Percentiles rank a stretch among this genome's conserved stretches.
Evolutionary conservation across 2,888 invertebrate genomes (phyloP).

Genomic region (Acanthosepion pharaonis): DNA sequence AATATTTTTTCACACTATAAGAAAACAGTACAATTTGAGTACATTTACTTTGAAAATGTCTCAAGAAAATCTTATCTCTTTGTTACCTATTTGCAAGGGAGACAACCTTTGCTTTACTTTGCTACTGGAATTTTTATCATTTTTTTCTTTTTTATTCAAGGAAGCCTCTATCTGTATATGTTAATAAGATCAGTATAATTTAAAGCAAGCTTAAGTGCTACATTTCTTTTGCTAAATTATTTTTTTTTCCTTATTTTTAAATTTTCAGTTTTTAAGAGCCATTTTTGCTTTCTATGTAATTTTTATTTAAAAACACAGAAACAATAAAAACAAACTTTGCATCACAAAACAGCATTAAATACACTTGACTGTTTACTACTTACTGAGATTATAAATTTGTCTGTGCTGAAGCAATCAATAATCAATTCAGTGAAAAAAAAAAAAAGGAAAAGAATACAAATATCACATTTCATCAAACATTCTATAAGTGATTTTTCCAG

Average conservation of each 20-base stretch:
- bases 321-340: background rate
- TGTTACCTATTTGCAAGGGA: no score
- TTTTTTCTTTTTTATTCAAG: no score
- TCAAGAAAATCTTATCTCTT: no score
- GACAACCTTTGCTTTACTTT: no score
- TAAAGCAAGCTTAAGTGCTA: background rate
- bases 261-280: background rate
- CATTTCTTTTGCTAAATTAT: background rate
- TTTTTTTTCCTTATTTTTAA: background rate
- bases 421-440: background rate
- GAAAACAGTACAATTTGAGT: no score
- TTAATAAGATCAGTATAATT: no score
- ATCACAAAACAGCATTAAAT: background rate
- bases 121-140: no score
- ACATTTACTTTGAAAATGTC: no score
- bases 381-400: background rate
- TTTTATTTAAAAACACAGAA: background rate
- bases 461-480: background rate
- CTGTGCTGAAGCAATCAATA: background rate
- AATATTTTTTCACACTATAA: no score
- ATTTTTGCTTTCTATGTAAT: background rate
- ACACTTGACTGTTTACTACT: background rate
- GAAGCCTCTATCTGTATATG: no score
- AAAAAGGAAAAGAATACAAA: background rate
- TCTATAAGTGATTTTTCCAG: background rate